Evolutionary conservation across 2,888 invertebrate genomes (phyloP), one percentile per base, ranked within the genome.

Genomic region (Drosophila infuscata): DNA sequence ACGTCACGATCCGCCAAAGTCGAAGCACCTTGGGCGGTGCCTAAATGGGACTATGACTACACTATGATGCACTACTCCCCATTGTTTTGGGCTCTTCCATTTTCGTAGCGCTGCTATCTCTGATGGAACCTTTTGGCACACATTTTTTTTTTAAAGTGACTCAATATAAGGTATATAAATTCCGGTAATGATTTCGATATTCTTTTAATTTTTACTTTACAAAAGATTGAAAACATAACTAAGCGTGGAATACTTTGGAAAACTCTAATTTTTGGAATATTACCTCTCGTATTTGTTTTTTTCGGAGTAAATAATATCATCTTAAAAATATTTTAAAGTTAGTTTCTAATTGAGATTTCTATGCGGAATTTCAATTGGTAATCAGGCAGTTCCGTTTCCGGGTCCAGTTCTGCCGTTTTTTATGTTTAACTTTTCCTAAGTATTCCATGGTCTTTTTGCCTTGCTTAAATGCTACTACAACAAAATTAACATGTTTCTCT

Each of bases 1-100:
- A 59, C 66, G 68, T 73, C 79, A 79, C 76, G 73, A 76, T 76
- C 70, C 60, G 48, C 33, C 52, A 64, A 56, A 58, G 74, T 58
- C 29, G 29, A 38, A 33, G 78, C 79, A 68, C 62, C 70, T 74
- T 70, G 74, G 66, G 74, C 74, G 78, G 67, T 65, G 53, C 68
- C 57, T 46, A 46, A 74, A 66, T 43, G 56, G 53, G 62, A 59
- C 64, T 58, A 35, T 49, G 41, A 38, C 15, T 46, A 15, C 20
- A 46, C 46, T 25, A 32, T 58, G 58, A 57, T 69, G 56, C 59
- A 56, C 33, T 54, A 25, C 46, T 46, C 15, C 8, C 25, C 25
- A 46, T 46, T 46, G 46, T 46, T 46, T 25, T 46, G 46, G 46
- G 46, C 46, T 20, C 20, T 20, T 20, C 3, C 46, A 20, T 20